Evolutionary conservation across 1,140 invertebrate species (phyloP).

Genomic region (Dendroctonus ponderosae): DNA sequence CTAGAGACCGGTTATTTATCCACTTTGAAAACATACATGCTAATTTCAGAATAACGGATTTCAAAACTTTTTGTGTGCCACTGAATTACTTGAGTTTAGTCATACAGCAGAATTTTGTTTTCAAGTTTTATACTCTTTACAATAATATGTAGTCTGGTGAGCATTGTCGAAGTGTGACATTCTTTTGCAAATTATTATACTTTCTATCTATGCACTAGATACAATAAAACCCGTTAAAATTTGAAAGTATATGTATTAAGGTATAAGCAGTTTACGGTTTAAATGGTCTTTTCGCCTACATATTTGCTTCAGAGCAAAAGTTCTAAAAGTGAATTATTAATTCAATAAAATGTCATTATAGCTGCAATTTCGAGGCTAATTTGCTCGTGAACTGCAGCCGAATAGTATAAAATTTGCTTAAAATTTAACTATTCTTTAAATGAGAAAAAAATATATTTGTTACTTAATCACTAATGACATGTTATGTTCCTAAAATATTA

Average conservation of each 20-base stretch:
- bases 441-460: no score
- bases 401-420: no score
- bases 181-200: not conserved
- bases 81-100: not conserved
- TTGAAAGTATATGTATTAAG: not conserved
- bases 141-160: not conserved
- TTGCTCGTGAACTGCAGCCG: no score
- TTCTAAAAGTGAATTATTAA: no score
- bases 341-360: no score
- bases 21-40: not conserved
- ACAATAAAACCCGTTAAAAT: not conserved
- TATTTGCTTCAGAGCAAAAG: no score
- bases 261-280: not conserved
- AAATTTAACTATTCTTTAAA: no score
- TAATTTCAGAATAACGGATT: conserved; percentile 1
- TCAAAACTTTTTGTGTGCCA: conserved; percentile 14
- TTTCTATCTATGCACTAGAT: not conserved
- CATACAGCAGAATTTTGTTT: not conserved
- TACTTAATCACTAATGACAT: no score
- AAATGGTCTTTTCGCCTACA: no score
- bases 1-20: not conserved
- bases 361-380: no score
- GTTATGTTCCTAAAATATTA: no score
- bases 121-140: not conserved
- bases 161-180: not conserved